Evolutionary conservation across 2,113 vertebrate species (phyloP).

Genomic region (Ctenodactylus gundi): DNA sequence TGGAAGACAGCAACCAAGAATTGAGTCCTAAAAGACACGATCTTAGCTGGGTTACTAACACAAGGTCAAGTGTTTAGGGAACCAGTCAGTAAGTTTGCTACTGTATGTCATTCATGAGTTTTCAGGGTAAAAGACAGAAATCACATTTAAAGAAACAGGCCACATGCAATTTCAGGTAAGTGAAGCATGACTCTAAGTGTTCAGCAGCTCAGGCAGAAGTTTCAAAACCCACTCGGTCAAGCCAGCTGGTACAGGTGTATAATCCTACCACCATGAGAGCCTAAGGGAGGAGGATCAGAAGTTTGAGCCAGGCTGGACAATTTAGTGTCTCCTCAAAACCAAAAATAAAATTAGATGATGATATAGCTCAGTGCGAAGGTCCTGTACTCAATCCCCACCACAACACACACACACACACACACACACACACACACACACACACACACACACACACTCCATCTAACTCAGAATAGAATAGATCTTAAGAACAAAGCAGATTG

Average conservation of each 20-base stretch:
- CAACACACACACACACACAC: too few relatives aligned
- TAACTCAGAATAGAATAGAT: not conserved
- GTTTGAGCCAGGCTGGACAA: too few relatives aligned
- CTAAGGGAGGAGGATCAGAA: too few relatives aligned
- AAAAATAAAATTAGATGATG: too few relatives aligned
- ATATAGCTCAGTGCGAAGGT: too few relatives aligned
- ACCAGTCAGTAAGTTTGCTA: not conserved
- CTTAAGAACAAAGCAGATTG: not conserved
- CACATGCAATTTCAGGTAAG: not conserved
- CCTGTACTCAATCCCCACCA: too few relatives aligned
- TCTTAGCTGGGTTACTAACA: not conserved
- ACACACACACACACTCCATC: too few relatives aligned
- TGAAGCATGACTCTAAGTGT: not conserved
- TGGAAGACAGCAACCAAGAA: not conserved
- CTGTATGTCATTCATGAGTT: not conserved
- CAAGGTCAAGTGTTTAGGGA: not conserved
- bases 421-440: too few relatives aligned
- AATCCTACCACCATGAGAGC: too few relatives aligned
- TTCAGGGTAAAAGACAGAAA: not conserved
- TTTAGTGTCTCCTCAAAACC: too few relatives aligned
- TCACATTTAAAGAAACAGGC: not conserved
- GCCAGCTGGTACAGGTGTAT: too few relatives aligned
- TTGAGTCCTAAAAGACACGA: not conserved
- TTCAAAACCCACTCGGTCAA: not conserved
- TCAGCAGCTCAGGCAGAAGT: not conserved